Evolutionary conservation across 2,888 invertebrate species (phyloP).

Genomic region (Orthonevra nobilis): DNA sequence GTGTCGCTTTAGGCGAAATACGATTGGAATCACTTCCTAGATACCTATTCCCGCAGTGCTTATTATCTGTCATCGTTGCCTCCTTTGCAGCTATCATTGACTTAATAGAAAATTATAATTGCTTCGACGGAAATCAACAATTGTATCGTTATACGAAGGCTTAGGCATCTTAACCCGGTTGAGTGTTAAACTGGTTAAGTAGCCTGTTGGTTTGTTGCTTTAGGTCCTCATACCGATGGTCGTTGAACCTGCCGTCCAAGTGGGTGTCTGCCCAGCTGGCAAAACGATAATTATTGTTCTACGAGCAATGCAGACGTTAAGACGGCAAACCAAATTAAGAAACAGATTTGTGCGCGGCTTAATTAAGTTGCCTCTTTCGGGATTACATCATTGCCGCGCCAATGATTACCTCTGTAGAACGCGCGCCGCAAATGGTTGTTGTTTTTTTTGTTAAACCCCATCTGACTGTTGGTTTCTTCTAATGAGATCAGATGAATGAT

Average conservation of each 20-base stretch:
- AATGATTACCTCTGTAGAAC: too few relatives aligned
- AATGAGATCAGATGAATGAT: too few relatives aligned
- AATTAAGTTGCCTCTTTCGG: too few relatives aligned
- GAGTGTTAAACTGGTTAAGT: conserved; percentile 14
- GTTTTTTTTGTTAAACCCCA: too few relatives aligned
- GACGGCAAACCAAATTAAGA: too few relatives aligned
- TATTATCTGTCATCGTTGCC: conserved; percentile 1
- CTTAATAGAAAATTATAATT: conserved; percentile 28
- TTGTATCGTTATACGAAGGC: conserved; percentile 24
- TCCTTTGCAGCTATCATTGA: background rate
- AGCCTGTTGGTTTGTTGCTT: conserved; percentile 6
- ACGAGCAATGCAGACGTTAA: too few relatives aligned
- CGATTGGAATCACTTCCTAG: conserved; percentile 43
- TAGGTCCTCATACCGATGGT: conserved; percentile 5
- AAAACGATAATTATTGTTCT: too few relatives aligned
- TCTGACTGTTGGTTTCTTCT: too few relatives aligned
- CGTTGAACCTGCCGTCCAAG: conserved; percentile 30
- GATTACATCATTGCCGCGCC: too few relatives aligned
- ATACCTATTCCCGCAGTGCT: background rate
- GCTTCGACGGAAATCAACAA: conserved; percentile 38
- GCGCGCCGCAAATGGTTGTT: too few relatives aligned
- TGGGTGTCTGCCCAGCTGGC: conserved; percentile 11
- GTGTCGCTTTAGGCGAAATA: conserved; percentile 25
- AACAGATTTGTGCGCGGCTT: too few relatives aligned
- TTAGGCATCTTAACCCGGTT: conserved; percentile 17